Evolutionary conservation across 2,797 vertebrate species (phyloP).

Genomic region (Darevskia mixta): DNA sequence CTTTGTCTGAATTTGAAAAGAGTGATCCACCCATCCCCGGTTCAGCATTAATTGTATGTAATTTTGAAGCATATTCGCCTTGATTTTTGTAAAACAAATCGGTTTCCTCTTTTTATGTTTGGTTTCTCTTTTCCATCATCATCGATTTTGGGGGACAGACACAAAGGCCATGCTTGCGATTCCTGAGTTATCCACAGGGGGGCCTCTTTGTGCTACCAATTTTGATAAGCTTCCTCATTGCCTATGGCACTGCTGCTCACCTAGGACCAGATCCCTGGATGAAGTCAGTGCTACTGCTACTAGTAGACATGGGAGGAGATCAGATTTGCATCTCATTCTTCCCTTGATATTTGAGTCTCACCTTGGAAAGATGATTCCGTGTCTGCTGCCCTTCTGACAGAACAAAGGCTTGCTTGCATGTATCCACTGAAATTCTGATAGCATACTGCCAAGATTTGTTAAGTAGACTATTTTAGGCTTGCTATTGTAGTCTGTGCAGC

Average conservation of each 20-base stretch:
- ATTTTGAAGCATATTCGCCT: not conserved
- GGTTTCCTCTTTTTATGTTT: not conserved
- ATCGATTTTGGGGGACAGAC: not conserved
- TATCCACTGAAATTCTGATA: not conserved
- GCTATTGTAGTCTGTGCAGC: not conserved
- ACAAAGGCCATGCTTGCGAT: not conserved
- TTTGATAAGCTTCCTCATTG: not conserved
- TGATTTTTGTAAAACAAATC: not conserved
- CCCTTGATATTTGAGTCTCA: not conserved
- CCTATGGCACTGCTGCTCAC: not conserved
- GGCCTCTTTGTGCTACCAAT: slow-evolving; percentile 8
- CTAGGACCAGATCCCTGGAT: not conserved
- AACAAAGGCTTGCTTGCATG: not conserved
- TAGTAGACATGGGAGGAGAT: not conserved
- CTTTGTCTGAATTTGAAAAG: not conserved
- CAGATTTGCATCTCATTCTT: not conserved
- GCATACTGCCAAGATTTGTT: not conserved
- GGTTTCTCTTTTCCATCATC: not conserved
- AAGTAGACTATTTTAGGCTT: not conserved
- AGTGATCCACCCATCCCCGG: not conserved
- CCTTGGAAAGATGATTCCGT: not conserved
- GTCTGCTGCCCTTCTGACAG: not conserved
- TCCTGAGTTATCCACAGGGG: slow-evolving; percentile 7
- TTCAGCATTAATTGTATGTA: not conserved
- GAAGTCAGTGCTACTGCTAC: not conserved